phyloP scores from a whole-genome alignment of 2,888 invertebrate species.

The Melinaea menophilus region DNA sequence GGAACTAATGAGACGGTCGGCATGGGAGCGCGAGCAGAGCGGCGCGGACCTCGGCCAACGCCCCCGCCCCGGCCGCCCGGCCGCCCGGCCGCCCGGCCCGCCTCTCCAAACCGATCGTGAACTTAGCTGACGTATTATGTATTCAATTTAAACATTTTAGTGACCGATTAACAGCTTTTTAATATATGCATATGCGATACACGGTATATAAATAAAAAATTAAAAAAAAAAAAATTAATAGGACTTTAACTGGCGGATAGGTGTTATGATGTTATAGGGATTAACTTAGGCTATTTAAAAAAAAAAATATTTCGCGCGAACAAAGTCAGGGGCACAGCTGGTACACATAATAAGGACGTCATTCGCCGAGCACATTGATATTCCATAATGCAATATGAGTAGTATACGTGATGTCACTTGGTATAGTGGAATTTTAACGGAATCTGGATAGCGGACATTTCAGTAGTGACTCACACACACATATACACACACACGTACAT shows the following conservation, averaged over 20 bases:
- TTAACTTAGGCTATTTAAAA: too few species aligned
- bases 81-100: too few species aligned
- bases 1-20: constrained; percentile 59
- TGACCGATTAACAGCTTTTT: too few species aligned
- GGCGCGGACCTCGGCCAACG: constrained; percentile 52
- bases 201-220: too few species aligned
- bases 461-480: constrained; percentile 4
- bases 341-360: constrained; percentile 3
- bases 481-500: not conserved
- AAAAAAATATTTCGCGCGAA: too few species aligned
- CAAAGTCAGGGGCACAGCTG: too few species aligned
- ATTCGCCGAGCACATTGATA: constrained; percentile 2
- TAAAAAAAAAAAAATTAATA: too few species aligned
- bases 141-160: too few species aligned
- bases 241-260: too few species aligned
- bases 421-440: constrained; percentile 3
- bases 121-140: constrained; percentile 24
- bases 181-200: too few species aligned
- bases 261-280: too few species aligned
- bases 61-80: constrained; percentile 38
- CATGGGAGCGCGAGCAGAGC: constrained; percentile 45
- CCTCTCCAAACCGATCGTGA: not conserved
- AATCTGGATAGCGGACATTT: constrained; percentile 1
- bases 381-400: not conserved
- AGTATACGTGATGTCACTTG: not conserved